Evolutionary conservation across 2,797 vertebrate genomes (phyloP), one percentile per base, ranked within the genome.

Genomic region (Denticeps clupeoides): DNA sequence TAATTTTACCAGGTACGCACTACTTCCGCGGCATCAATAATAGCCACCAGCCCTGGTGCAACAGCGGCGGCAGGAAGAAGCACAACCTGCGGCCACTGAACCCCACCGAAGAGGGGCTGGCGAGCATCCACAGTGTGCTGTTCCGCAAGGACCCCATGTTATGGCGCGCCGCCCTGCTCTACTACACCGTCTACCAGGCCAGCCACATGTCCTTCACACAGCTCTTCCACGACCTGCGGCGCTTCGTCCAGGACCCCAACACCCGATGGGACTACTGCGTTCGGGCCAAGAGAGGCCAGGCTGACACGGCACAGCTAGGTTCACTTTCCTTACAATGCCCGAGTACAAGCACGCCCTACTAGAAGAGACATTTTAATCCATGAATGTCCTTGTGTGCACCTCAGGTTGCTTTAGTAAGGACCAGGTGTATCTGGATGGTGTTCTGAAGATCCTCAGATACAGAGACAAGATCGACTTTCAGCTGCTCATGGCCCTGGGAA

Each of bases 211-310:
- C 92, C 55, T 97, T 97, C 59, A 65, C 76, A 0, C 77, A 89
- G 55, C 89, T 97, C 41, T 97, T 95, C 71, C 72, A 69, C 46
- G 75, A 83, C 0, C 77, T 97, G 28, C 86, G 84, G 2, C 82
- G 56, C 45, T 97, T 97, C 49, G 84, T 97, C 41, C 82, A 81
- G 49, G 89, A 97, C 59, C 87, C 90, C 56, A 82, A 69, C 41
- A 97, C 93, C 0, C 82, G 92, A 60, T 97, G 92, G 93, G 89
- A 93, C 67, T 97, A 95, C 65, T 96, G 93, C 0, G 87, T 97
- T 5, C 82, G 93, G 43, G 92, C 92, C 66, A 97, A 96, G 75
- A 83, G 93, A 15, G 92, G 93, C 19, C 90, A 88, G 83, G 87
- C 71, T 0, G 80, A 97, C 61, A 96, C 93, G 1, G 82, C 87